Evolutionary conservation across 2,113 vertebrate genomes (phyloP), one percentile per base, ranked within the genome.

Genomic region (Sakesphorus luctuosus): DNA sequence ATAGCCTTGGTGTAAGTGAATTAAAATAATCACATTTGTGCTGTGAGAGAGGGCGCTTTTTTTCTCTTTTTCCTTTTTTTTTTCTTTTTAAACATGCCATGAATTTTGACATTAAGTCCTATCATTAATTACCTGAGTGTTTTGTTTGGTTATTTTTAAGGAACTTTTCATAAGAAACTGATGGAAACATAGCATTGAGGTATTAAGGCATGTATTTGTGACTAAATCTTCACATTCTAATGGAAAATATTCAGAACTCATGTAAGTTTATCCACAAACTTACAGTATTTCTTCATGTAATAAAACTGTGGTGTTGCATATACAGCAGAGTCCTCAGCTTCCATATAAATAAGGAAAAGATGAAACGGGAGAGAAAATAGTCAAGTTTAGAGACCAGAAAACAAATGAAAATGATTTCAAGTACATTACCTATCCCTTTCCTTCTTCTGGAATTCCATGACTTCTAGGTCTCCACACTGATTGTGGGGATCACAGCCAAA

Each of bases 21-120:
- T 53, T 43, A 50, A 75, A 72, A 72, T 55, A 36, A 65, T 73
- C 7, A 35, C 26, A 52, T 62, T 49, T 77, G 23, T 84, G 16
- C 20, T 62, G 9, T 72, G 17, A 65, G 26, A 53, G 11, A 10
- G n/a, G 6, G 2, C 2, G 10, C 38, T 38, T n/a, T n/a, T n/a
- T 18, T 23, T 33, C 5, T 21, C 7, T 31, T 79, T 55, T 36
- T 29, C 9, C n/a, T 46, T n/a, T 58, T 58, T 31, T 15, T 25
- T 35, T 44, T 61, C 40, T 43, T 43, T 53, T 31, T 28, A 7
- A 0, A 13, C 5, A 7, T 58, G 12, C 8, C 7, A 5, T 1
- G 1, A 3, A 55, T 82, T 82, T 92, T 80, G 4, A 23, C 10
- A 11, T 40, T 66, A 18, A 11, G 4, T 47, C 5, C 7, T 76